Percentiles rank a stretch among this genome's conserved stretches.
phyloP scores from a whole-genome alignment of 2,113 vertebrate species.

The Halichoerus grypus region DNA sequence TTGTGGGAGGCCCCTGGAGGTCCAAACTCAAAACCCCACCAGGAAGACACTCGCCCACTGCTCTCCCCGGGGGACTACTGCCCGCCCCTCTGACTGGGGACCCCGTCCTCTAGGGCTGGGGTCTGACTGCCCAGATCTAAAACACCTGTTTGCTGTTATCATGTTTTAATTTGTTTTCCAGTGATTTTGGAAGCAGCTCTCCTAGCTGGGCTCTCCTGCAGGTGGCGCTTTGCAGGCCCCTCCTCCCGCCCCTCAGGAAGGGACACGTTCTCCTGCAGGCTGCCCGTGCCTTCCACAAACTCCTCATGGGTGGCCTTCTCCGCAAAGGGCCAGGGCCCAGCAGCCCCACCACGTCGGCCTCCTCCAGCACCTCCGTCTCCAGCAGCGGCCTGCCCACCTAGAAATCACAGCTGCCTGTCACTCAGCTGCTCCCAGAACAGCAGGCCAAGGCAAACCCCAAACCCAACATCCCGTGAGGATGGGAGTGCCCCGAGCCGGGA shows the following conservation, averaged over 20 bases:
- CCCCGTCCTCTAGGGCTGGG: background rate
- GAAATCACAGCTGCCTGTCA: background rate
- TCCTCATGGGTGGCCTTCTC: slow-evolving; percentile 86
- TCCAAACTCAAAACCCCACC: no score
- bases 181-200: background rate
- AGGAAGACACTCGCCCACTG: background rate
- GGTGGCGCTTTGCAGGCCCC: background rate
- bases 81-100: background rate
- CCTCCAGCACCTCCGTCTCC: slow-evolving; percentile 87
- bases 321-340: slow-evolving; percentile 82
- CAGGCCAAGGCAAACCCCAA: background rate
- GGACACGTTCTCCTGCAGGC: slow-evolving; percentile 86
- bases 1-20: background rate
- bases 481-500: rapidly evolving
- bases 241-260: slow-evolving; percentile 80
- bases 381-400: slow-evolving; percentile 85
- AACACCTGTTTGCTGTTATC: background rate
- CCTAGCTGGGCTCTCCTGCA: background rate
- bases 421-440: background rate
- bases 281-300: slow-evolving; percentile 85
- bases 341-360: slow-evolving; percentile 84
- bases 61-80: background rate
- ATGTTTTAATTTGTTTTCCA: slow-evolving; percentile 25
- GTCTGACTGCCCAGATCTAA: background rate
- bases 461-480: background rate